phyloP scores from a whole-genome alignment of 2,113 vertebrate species.

The Corvus moneduloides region DNA sequence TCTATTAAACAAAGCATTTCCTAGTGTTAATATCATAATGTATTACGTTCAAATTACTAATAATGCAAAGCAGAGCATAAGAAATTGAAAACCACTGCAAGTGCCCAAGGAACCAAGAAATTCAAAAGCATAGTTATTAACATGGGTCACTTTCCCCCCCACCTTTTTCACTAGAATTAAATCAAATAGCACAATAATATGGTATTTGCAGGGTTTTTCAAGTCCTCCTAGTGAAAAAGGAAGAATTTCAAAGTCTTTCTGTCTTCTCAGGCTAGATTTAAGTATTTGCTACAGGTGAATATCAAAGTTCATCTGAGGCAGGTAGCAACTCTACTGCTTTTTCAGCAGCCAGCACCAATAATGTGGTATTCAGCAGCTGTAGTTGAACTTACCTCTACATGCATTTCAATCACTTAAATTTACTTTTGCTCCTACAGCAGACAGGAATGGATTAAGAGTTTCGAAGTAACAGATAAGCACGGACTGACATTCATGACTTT shows the following conservation, averaged over 20 bases:
- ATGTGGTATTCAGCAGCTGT: background rate
- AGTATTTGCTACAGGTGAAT: background rate
- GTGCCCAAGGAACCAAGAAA: background rate
- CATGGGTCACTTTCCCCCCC: background rate
- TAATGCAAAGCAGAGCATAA: background rate
- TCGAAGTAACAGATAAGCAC: background rate
- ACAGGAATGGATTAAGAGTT: background rate
- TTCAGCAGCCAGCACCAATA: background rate
- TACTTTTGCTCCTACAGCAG: background rate
- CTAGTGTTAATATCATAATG: background rate
- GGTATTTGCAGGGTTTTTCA: background rate
- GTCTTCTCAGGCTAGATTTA: background rate
- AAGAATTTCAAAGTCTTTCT: background rate
- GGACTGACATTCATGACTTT: background rate
- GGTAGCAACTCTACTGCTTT: background rate
- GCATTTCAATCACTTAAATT: background rate
- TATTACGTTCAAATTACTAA: background rate
- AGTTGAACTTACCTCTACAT: background rate
- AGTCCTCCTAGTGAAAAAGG: background rate
- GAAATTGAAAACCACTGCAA: background rate
- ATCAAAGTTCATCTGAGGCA: background rate
- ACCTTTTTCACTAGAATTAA: background rate
- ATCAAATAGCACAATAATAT: background rate
- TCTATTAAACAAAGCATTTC: background rate
- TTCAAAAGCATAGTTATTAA: background rate